Evolutionary conservation across 2,797 vertebrate species (phyloP).

Genomic region (Squalus acanthias): DNA sequence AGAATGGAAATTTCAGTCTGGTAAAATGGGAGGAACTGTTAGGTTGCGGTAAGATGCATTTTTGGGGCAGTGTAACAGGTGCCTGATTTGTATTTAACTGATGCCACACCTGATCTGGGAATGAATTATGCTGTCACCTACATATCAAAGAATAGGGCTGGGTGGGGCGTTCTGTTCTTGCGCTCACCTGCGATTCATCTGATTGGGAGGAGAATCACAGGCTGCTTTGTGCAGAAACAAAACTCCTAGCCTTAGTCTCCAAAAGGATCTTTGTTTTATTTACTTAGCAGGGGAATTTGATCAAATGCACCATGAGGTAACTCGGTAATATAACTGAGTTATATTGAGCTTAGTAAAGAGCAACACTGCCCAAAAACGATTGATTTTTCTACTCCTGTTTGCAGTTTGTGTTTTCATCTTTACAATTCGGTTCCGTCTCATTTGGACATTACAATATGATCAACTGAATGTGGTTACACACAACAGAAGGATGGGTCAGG

Average conservation of each 20-base stretch:
- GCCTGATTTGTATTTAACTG: neutral
- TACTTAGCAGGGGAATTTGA: neutral
- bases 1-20: neutral
- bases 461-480: neutral
- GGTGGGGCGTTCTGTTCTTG: neutral
- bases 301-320: neutral
- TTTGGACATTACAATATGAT: neutral
- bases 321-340: neutral
- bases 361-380: neutral
- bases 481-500: neutral
- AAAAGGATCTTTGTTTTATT: neutral
- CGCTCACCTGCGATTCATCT: neutral
- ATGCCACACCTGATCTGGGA: neutral
- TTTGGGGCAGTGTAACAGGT: neutral
- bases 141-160: neutral
- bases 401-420: neutral
- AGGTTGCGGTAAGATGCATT: too few relatives aligned
- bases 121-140: neutral
- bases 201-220: neutral
- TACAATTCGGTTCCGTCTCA: neutral
- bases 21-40: neutral
- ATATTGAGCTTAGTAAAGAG: neutral
- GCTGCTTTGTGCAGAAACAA: neutral
- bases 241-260: neutral
- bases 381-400: neutral